Base-by-base conservation (phyloP, 2,888 invertebrate genomes). In the Xestia xanthographa region DNA sequence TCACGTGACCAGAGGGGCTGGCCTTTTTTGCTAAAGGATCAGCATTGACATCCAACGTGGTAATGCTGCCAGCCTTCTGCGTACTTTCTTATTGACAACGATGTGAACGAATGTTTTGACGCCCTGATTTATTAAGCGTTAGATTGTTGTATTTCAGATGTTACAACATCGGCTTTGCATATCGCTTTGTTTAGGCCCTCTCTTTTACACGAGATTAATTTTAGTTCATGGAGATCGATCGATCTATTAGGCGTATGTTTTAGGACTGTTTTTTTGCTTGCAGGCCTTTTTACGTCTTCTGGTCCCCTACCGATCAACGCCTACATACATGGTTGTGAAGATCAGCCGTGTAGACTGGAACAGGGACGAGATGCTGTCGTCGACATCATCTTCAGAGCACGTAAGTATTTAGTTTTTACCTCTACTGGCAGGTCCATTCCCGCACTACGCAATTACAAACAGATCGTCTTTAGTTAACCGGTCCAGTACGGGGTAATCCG, bases 401-500 rank as follows among this genome's bases (percentile, higher is more conserved):
- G 56, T 71, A 68, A 79, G 69, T 70, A 34, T 17, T 70, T 41
- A 38, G 22, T 69, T 34, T 43, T 56, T 34, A 43, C 29, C 22
- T 29, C 17, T 17, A 58, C 26, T 17, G 8, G 8, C 9, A 20
- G 26, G 8, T 58, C 8, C 17, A 58, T 29, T 26, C 56, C 14
- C 26, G 14, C 56, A 53, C 12, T 53, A 4, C n/a, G 5, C n/a
- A 53, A n/a, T 56, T 56, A 26, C 53, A 56, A 56, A 2, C 53
- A 53, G 11, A n/a, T 56, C 29, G 29, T 38, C 0, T 38, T 38
- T 62, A 38, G 22, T 14, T n/a, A 22, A 38, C 14, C 22, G 29
- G 17, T 38, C 22, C 22, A 9, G 12, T 22, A 6, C 12, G 5
- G 34, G 29, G 4, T 17, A 29, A 58, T 58, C 17, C 2, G 5